These are phyloP conservation scores for Scalopus aquaticus DNA, from an alignment of 2,113 vertebrate genomes.

Conservation along the genomic window DNA sequence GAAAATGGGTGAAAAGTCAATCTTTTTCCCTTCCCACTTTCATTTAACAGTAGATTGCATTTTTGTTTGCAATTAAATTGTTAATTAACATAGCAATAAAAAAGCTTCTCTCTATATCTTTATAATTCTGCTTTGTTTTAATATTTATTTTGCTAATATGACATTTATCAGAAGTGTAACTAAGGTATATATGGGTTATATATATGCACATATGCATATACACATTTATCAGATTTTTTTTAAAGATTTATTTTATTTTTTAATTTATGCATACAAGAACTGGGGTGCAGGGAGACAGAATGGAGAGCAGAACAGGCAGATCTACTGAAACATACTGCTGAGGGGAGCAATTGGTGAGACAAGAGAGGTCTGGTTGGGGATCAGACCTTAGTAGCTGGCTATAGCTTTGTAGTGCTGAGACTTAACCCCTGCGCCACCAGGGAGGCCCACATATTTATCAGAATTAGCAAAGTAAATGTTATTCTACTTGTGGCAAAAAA, in stretches of 20 bases:
- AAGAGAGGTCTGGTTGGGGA: too few species aligned
- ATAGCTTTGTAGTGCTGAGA: too few species aligned
- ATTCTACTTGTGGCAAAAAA: not conserved
- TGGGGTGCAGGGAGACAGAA: too few species aligned
- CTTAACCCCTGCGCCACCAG: too few species aligned
- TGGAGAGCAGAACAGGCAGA: too few species aligned
- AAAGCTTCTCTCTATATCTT: not conserved
- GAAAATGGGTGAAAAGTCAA: not conserved
- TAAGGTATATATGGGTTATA: not conserved
- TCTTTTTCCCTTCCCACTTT: not conserved
- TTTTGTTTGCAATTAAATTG: not conserved
- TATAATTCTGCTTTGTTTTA: not conserved
- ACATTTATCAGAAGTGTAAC: not conserved
- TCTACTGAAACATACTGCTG: too few species aligned
- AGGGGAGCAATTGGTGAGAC: too few species aligned
- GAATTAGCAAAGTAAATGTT: not conserved
- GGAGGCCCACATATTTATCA: not conserved
- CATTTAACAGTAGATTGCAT: not conserved
- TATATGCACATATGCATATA: too few species aligned
- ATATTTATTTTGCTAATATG: not conserved
- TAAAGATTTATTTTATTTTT: too few species aligned
- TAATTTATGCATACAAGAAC: too few species aligned
- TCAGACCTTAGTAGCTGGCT: too few species aligned
- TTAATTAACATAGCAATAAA: not conserved
- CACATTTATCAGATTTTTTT: too few species aligned